phyloP scores from a whole-genome alignment of 2,113 vertebrate genomes.

The Colinus virginianus region DNA sequence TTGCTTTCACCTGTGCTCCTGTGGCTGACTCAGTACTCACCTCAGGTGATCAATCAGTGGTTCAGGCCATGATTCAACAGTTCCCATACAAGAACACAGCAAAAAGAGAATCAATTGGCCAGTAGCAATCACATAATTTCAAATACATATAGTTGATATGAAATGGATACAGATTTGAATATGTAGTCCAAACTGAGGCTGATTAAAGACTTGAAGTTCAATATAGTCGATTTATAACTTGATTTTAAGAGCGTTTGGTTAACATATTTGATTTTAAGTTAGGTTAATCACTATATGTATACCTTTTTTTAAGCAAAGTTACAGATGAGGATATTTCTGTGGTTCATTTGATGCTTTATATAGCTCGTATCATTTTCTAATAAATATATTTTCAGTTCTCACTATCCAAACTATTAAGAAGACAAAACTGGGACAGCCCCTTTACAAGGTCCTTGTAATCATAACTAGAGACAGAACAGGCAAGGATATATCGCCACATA shows the following conservation, averaged over 20 bases:
- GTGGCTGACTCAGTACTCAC: too few species aligned
- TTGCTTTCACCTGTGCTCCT: too few species aligned
- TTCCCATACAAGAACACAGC: too few species aligned
- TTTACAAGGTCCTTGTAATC: not conserved
- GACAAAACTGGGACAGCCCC: fast-evolving
- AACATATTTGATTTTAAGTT: not conserved
- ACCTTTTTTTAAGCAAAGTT: not conserved
- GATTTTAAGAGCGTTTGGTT: not conserved
- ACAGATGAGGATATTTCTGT: not conserved
- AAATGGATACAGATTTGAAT: not conserved
- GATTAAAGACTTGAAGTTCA: not conserved
- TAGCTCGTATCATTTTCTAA: not conserved
- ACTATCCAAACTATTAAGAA: not conserved
- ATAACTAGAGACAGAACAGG: not conserved
- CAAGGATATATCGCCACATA: not conserved
- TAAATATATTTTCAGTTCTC: not conserved
- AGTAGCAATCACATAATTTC: not conserved
- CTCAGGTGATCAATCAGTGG: too few species aligned
- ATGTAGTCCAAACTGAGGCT: not conserved
- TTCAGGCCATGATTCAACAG: too few species aligned
- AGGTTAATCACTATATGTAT: not conserved
- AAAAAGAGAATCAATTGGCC: not conserved
- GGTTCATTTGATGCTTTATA: not conserved
- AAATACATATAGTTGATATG: not conserved
- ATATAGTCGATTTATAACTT: not conserved